Conservation (phyloP, 2,797 vertebrate species). For the Masticophis lateralis region DNA sequence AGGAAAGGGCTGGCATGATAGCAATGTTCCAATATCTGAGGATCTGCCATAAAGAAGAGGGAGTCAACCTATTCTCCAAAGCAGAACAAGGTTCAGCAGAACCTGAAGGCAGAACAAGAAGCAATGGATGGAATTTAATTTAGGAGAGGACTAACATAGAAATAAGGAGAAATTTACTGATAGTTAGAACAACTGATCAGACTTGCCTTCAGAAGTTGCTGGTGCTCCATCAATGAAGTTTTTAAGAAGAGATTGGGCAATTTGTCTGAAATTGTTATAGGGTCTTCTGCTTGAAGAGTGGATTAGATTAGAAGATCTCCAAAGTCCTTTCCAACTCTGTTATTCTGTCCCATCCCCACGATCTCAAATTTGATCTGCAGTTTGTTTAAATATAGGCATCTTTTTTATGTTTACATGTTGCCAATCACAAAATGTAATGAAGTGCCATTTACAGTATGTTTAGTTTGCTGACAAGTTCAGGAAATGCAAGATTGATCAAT, state of each 20-base stretch:
- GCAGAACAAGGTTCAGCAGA: no score
- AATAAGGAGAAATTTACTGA: background rate
- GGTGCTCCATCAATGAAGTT: background rate
- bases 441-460: background rate
- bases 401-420: background rate
- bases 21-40: background rate
- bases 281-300: background rate
- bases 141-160: background rate
- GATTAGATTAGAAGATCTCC: background rate
- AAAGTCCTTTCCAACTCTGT: background rate
- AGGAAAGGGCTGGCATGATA: background rate
- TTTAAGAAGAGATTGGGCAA: background rate
- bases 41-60: background rate
- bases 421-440: background rate
- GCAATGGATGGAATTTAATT: background rate
- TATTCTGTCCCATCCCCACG: background rate
- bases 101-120: background rate
- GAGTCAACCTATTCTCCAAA: background rate
- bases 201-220: background rate
- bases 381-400: background rate
- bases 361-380: background rate
- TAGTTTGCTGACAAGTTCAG: background rate
- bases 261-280: background rate
- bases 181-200: background rate
- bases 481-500: background rate